Conservation (phyloP, 2,888 invertebrate species). For the Polymixis flavicincta region DNA sequence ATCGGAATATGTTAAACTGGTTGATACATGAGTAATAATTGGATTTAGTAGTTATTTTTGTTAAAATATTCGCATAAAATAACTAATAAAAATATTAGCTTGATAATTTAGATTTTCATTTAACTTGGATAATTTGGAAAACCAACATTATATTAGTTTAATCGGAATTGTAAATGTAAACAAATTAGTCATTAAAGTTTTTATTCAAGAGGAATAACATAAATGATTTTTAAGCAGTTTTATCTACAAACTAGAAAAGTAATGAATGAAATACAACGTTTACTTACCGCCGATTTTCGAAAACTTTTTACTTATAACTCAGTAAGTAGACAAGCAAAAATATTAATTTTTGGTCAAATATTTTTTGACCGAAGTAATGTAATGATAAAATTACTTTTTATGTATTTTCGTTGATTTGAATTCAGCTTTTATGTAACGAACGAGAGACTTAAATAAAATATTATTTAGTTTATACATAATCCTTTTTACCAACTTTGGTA, state of each 20-base stretch:
- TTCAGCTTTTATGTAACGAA: background rate
- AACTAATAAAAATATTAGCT: background rate
- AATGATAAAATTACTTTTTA: background rate
- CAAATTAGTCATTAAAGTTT: background rate
- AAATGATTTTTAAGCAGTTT: too few species aligned
- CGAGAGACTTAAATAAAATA: background rate
- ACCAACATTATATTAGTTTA: background rate
- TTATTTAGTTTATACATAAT: background rate
- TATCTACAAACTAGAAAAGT: too few species aligned
- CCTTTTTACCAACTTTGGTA: background rate
- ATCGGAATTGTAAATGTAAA: background rate
- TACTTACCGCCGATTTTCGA: background rate
- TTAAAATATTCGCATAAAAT: background rate
- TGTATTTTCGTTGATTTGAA: background rate
- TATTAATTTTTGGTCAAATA: background rate
- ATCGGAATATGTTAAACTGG: conserved; percentile 34
- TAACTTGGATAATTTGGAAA: background rate
- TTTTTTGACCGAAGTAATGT: background rate
- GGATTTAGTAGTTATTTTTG: background rate
- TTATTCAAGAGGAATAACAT: background rate
- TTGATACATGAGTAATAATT: conserved; percentile 16
- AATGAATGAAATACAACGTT: background rate
- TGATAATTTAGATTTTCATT: background rate
- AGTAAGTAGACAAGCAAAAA: background rate
- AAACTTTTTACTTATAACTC: background rate